Evolutionary conservation across 35 echinoderm and acorn worm genomes (phyloP), one percentile per base, ranked within the genome.

Genomic region (Anneissia japonica): DNA sequence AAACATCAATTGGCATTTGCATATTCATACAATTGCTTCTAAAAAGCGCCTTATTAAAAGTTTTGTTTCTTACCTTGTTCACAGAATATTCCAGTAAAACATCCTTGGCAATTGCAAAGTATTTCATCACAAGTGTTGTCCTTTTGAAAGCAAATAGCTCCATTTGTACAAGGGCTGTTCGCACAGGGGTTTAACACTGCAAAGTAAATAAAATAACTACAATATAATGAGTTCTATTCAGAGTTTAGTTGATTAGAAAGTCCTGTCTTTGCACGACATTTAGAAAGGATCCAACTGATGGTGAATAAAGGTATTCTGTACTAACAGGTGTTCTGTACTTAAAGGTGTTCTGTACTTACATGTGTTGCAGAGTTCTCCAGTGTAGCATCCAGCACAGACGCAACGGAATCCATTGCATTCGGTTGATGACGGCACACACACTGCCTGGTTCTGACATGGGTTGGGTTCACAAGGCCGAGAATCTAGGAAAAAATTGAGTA

Each of bases 101-200:
- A 97, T 26, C 90, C 94, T 16, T 92, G 19, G 75, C 94, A 97
- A 30, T 74, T 30, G 90, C 94, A 97, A 19, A 73, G 40, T 34
- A 87, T 89, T 33, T 74, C 72, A 76, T 79, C 83, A 46, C 87
- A 89, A 46, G 87, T 82, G 16, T 64, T 72, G 38, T 77, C 72
- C 31, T 85, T 75, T 23, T 79, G 82, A 0, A 82, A 82, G 77
- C 94, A 97, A 1, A 79, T 82, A 28, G 87, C 94, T 31, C 86
- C 90, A 87, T 97, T 97, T 51, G 72, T 77, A 84, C 94, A 97
- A 38, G 90, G 94, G 34, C 89, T 85, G 40, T 31, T 30, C 0
- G 73, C 36, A 85, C 94, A 97, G 38, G 88, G 87, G 36, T 92
- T 79, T 0, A 86, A 46, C 74, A 79, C 94, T 92, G 82, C 26